Percentiles rank a stretch among this genome's conserved stretches.
Evolutionary conservation across 1,140 invertebrate genomes (phyloP).

Genomic region (Rhynchophorus ferrugineus): DNA sequence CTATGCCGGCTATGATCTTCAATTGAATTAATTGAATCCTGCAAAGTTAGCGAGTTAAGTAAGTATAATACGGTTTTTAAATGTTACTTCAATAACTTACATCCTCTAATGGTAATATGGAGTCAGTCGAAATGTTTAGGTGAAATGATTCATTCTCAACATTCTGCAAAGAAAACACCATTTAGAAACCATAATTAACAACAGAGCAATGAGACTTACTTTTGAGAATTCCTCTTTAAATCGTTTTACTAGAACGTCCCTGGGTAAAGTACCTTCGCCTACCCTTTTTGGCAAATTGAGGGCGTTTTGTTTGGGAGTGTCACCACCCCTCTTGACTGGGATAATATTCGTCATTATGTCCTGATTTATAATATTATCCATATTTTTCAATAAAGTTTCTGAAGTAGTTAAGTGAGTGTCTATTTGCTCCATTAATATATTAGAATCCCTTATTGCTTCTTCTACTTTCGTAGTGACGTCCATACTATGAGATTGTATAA

Average conservation of each 20-base stretch:
- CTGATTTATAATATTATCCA: background rate
- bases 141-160: background rate
- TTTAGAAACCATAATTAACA: background rate
- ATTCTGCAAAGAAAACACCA: background rate
- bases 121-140: background rate
- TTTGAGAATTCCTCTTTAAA: background rate
- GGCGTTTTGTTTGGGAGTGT: background rate
- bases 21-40: too few relatives aligned
- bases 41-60: too few relatives aligned
- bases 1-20: too few relatives aligned
- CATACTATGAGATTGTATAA: too few relatives aligned
- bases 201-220: background rate
- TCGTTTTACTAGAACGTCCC: background rate
- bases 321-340: background rate
- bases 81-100: too few relatives aligned
- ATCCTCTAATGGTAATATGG: background rate
- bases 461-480: too few relatives aligned
- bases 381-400: too few relatives aligned
- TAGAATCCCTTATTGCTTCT: too few relatives aligned
- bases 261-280: background rate
- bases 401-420: too few relatives aligned
- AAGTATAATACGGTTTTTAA: too few relatives aligned
- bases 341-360: background rate
- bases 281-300: slow-evolving; percentile 1
- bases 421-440: too few relatives aligned